Percentiles rank a stretch among this genome's conserved stretches.
Evolutionary conservation across 2,797 vertebrate genomes (phyloP).

Genomic region (Poecile montanus): DNA sequence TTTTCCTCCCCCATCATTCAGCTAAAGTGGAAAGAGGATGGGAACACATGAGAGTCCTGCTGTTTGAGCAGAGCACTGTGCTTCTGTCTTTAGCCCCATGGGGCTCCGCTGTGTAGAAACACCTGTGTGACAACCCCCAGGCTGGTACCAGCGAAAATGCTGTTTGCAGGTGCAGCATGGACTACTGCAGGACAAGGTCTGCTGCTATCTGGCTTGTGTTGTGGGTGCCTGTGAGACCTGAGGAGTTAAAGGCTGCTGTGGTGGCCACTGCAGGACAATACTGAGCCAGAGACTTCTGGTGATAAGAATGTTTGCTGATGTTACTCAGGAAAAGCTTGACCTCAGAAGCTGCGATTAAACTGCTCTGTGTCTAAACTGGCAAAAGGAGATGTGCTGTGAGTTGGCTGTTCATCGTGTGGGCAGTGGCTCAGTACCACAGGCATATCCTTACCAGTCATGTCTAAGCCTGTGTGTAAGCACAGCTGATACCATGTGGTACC

Average conservation of each 20-base stretch:
- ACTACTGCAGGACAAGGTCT: not conserved
- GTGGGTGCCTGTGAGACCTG: not conserved
- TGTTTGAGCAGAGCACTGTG: not conserved
- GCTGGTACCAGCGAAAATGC: not conserved
- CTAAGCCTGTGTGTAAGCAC: not conserved
- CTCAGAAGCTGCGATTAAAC: not conserved
- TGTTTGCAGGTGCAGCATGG: not conserved
- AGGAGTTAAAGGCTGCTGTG: not conserved
- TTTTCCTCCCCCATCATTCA: not conserved
- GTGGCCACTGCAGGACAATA: not conserved
- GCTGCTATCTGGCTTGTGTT: not conserved
- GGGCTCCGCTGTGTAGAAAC: not conserved
- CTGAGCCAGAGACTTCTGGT: not conserved
- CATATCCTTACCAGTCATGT: accelerated
- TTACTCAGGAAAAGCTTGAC: not conserved
- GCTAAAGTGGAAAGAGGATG: not conserved
- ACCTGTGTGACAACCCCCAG: not conserved
- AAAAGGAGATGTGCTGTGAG: not conserved
- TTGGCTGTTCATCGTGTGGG: not conserved
- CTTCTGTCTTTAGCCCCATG: not conserved
- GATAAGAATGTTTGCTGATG: not conserved
- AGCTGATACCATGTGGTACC: not conserved
- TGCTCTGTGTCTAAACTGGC: not conserved
- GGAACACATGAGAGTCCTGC: not conserved
- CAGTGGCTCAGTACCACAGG: not conserved